phyloP scores from a whole-genome alignment of 2,113 vertebrate genomes.

The Cephalopterus ornatus region DNA sequence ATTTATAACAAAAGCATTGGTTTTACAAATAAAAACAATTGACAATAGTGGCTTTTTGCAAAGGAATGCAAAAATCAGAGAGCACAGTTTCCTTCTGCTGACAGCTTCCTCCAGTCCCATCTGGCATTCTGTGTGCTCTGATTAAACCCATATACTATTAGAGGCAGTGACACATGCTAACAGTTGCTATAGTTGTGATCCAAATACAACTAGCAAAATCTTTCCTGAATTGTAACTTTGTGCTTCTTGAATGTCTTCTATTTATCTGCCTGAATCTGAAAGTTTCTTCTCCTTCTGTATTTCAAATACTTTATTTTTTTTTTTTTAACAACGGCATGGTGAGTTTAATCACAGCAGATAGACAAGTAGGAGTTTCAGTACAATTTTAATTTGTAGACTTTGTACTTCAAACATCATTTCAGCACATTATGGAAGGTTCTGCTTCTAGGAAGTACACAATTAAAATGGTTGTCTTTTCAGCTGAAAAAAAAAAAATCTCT shows the following conservation, averaged over 20 bases:
- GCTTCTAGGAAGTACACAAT: background rate
- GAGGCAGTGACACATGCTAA: slow-evolving; percentile 10
- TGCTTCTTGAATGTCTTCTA: background rate
- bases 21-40: slow-evolving; percentile 6
- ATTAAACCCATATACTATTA: slow-evolving; percentile 39
- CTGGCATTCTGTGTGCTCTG: slow-evolving; percentile 8
- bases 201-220: background rate
- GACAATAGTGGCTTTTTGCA: background rate
- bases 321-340: background rate
- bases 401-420: background rate
- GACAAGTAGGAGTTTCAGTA: background rate
- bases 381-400: background rate
- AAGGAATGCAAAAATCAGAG: slow-evolving; percentile 15
- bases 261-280: background rate
- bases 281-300: background rate
- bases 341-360: background rate
- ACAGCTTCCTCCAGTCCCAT: slow-evolving; percentile 27
- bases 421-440: background rate
- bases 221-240: background rate
- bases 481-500: background rate
- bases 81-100: slow-evolving; percentile 16
- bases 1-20: slow-evolving; percentile 25
- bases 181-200: background rate
- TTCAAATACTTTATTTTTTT: background rate
- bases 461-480: background rate